Conservation (phyloP, 2,797 vertebrate species). For the Lagocephalus sceleratus region DNA sequence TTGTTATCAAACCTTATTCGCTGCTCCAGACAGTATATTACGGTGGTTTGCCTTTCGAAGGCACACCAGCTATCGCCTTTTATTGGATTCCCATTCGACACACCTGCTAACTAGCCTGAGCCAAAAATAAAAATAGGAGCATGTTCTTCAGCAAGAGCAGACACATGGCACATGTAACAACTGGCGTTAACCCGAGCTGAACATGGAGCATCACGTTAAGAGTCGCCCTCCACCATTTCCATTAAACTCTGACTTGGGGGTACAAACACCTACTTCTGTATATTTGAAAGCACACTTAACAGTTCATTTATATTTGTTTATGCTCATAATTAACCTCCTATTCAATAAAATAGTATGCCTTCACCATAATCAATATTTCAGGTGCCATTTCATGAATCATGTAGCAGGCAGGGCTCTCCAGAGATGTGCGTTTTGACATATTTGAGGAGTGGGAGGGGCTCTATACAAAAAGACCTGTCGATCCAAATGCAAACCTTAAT, state of each 20-base stretch:
- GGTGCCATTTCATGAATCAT: slow-evolving; percentile 5
- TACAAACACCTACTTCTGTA: too few species aligned
- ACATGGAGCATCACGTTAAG: too few species aligned
- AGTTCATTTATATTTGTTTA: too few species aligned
- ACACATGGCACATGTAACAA: too few species aligned
- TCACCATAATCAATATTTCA: slow-evolving; percentile 6
- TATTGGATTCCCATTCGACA: slow-evolving; percentile 34
- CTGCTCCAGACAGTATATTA: slow-evolving; percentile 13
- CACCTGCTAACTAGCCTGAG: slow-evolving; percentile 15
- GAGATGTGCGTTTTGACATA: slow-evolving; percentile 50
- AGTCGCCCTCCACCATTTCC: too few species aligned
- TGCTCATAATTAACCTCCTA: too few species aligned
- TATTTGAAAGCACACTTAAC: too few species aligned
- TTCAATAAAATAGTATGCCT: not conserved
- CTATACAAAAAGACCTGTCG: slow-evolving; percentile 45
- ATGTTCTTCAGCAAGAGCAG: too few species aligned
- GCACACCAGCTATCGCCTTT: slow-evolving; percentile 8
- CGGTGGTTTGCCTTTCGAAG: slow-evolving; percentile 13
- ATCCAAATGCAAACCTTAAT: slow-evolving; percentile 37
- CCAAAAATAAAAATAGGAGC: too few species aligned
- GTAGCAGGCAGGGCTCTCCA: slow-evolving; percentile 19
- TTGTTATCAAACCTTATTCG: slow-evolving; percentile 42
- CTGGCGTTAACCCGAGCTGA: too few species aligned
- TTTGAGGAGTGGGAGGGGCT: slow-evolving; percentile 35
- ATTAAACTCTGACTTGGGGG: too few species aligned